Percentiles rank a stretch among this genome's conserved stretches.
These are phyloP conservation scores for Apeltes quadracus DNA, from an alignment of 2,113 vertebrate species.

Conservation along the genomic window DNA sequence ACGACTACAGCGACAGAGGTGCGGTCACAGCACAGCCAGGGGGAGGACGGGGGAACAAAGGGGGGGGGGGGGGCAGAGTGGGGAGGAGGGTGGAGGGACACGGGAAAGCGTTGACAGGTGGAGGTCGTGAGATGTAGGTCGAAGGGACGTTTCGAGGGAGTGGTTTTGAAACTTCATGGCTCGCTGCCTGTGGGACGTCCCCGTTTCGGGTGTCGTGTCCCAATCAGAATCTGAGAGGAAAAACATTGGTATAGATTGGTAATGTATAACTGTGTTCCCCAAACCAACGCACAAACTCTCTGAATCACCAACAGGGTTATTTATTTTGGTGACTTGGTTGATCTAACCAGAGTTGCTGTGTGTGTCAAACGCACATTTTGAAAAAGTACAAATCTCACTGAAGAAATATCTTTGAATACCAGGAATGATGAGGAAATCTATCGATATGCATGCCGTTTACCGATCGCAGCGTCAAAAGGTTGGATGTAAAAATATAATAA, in stretches of 20 bases:
- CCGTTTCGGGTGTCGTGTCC: neutral
- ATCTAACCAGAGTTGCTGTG: neutral
- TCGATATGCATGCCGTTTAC: no score
- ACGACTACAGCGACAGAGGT: slow-evolving; percentile 98
- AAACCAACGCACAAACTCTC: neutral
- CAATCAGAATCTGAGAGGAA: neutral
- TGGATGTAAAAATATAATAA: no score
- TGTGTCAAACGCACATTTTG: neutral
- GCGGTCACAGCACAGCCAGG: neutral
- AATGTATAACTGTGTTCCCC: neutral
- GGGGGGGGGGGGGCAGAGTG: no score
- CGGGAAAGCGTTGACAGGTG: neutral
- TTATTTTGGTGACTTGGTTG: neutral
- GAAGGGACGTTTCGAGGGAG: slow-evolving; percentile 11
- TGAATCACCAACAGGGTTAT: neutral
- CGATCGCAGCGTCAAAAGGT: no score
- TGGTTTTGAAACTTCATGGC: neutral
- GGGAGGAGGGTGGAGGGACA: no score
- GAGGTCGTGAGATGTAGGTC: no score
- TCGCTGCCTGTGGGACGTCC: neutral
- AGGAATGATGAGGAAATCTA: no score
- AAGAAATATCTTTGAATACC: no score
- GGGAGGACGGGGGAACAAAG: no score
- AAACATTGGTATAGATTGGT: neutral
- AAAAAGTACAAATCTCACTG: neutral